Evolutionary conservation across 2,797 vertebrate genomes (phyloP).

Genomic region (Okamejei kenojei): DNA sequence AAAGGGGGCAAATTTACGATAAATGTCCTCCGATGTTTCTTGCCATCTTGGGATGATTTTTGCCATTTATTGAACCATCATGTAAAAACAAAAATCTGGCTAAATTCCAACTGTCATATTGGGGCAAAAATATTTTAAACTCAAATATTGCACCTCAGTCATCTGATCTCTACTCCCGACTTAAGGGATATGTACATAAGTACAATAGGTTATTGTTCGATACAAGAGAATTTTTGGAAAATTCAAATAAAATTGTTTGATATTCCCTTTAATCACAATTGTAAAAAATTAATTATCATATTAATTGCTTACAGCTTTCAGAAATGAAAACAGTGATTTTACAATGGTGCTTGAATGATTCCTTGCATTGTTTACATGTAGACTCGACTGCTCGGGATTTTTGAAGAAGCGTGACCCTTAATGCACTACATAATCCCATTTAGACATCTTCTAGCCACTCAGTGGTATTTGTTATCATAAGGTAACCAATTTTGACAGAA

Average conservation of each 20-base stretch:
- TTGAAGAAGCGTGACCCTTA: conserved; percentile 11
- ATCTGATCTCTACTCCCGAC: background rate
- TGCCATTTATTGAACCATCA: background rate
- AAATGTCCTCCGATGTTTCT: background rate
- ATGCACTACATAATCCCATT: background rate
- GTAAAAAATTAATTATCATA: background rate
- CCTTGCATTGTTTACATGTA: background rate
- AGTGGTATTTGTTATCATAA: conserved; percentile 20
- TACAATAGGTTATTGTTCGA: background rate
- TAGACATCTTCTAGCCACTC: conserved; percentile 13
- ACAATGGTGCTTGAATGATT: background rate
- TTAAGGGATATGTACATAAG: background rate
- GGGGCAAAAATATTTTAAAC: background rate
- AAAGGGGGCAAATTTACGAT: background rate
- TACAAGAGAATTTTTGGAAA: conserved; percentile 1
- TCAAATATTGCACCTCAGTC: background rate
- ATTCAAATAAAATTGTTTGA: background rate
- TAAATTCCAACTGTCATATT: background rate
- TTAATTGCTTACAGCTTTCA: background rate
- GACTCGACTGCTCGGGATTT: background rate
- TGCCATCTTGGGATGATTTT: background rate
- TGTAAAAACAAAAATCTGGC: background rate
- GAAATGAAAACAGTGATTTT: background rate
- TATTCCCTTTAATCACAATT: background rate
- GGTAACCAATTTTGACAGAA: conserved; percentile 28